Evolutionary conservation across 2,888 invertebrate species (phyloP).

Genomic region (Ethmia dodecea): DNA sequence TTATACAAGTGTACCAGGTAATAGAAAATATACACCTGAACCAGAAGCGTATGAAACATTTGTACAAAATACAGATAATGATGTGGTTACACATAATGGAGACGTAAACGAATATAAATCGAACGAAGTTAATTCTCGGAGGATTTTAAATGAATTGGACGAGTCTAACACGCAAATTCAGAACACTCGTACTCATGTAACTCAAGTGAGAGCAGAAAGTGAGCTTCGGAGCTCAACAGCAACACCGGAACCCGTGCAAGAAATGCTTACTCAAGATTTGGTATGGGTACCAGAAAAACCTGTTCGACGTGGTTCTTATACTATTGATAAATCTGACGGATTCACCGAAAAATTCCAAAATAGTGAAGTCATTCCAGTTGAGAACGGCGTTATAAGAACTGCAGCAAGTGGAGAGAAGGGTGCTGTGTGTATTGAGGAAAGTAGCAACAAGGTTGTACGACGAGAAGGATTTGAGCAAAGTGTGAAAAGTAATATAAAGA

Average conservation of each 20-base stretch:
- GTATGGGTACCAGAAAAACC: slow-evolving; percentile 63
- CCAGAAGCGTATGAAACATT: slow-evolving; percentile 7
- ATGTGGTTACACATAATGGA: slow-evolving; percentile 17
- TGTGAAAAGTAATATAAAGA: slow-evolving; percentile 45
- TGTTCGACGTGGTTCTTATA: slow-evolving; percentile 62
- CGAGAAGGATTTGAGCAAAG: slow-evolving; percentile 55
- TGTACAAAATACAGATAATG: slow-evolving; percentile 14
- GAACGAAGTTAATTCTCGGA: slow-evolving; percentile 20
- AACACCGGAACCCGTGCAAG: slow-evolving; percentile 59
- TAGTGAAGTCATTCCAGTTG: slow-evolving; percentile 53
- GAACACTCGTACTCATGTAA: slow-evolving; percentile 43
- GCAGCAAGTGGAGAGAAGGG: slow-evolving; percentile 51
- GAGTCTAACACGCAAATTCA: slow-evolving; percentile 26
- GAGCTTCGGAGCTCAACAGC: slow-evolving; percentile 53
- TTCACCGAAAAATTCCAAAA: slow-evolving; percentile 52
- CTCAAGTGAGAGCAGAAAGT: slow-evolving; percentile 51
- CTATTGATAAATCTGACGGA: slow-evolving; percentile 56
- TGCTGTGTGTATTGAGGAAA: slow-evolving; percentile 41
- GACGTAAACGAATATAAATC: slow-evolving; percentile 22
- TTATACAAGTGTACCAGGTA: slow-evolving; percentile 6
- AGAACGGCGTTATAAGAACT: slow-evolving; percentile 48
- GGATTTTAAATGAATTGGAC: slow-evolving; percentile 22
- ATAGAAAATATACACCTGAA: slow-evolving; percentile 8
- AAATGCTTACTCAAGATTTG: slow-evolving; percentile 57
- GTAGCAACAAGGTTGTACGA: slow-evolving; percentile 41